A percentile compares a stretch with the other conserved stretches of the same genome.
Conservation (phyloP, 2,113 vertebrate species). For the Pseudorhombus dupliciocellatus region DNA sequence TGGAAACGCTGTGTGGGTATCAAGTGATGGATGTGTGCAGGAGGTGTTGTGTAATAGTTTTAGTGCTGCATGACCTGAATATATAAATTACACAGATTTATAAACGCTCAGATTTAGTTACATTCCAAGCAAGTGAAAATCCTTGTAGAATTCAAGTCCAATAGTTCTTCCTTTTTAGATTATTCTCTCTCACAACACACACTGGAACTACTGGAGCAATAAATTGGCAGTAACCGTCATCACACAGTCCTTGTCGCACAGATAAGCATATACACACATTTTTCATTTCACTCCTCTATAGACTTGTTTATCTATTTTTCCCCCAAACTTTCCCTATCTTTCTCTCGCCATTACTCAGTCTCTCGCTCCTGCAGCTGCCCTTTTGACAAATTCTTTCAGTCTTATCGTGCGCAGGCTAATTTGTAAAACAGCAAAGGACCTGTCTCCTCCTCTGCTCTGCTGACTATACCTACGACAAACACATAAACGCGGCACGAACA, state of each 20-base stretch:
- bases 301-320: slow-evolving; percentile 33
- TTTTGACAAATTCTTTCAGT: slow-evolving; percentile 28
- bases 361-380: slow-evolving; percentile 20
- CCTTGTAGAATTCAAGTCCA: slow-evolving; percentile 17
- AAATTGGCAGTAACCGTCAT: slow-evolving; percentile 55
- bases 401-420: slow-evolving; percentile 31
- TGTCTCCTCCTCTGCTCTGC: slow-evolving; percentile 26
- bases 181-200: slow-evolving; percentile 10
- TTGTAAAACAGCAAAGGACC: slow-evolving; percentile 37
- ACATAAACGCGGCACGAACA: neutral
- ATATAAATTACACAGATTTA: neutral
- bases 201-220: slow-evolving; percentile 38
- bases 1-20: slow-evolving; percentile 15
- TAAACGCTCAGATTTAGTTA: neutral
- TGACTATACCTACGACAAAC: slow-evolving; percentile 9
- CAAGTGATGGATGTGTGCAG: neutral
- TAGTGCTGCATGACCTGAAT: neutral
- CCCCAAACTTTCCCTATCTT: slow-evolving; percentile 1
- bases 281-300: slow-evolving; percentile 25
- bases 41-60: slow-evolving; percentile 3
- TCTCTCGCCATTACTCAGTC: neutral
- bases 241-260: slow-evolving; percentile 8
- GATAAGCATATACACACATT: slow-evolving; percentile 17
- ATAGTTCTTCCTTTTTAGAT: slow-evolving; percentile 10
- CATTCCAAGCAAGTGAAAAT: neutral